phyloP scores from a whole-genome alignment of 2,888 invertebrate genomes.

The Anagyrus pseudococci region DNA sequence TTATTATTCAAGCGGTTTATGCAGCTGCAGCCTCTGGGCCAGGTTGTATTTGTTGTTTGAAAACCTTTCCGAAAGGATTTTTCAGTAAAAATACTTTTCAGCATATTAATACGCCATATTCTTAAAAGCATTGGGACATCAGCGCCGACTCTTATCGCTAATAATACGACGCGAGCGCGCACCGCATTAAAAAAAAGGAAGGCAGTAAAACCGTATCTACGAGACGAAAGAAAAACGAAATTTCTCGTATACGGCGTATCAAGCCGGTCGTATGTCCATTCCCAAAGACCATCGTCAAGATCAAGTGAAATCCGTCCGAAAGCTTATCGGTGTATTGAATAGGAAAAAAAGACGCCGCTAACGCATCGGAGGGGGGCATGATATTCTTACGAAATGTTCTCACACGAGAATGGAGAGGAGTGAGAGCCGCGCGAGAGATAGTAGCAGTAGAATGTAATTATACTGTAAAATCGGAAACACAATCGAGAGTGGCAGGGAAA shows the following conservation, averaged over 20 bases:
- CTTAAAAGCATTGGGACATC: too few species aligned
- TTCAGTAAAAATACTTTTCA: too few species aligned
- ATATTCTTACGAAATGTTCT: neutral
- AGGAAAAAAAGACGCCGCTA: slow-evolving; percentile 16
- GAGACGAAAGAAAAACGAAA: neutral
- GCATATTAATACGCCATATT: too few species aligned
- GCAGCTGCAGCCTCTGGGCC: too few species aligned
- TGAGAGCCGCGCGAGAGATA: slow-evolving; percentile 11
- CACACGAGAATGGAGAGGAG: neutral
- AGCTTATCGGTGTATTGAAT: slow-evolving; percentile 23
- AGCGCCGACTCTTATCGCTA: neutral
- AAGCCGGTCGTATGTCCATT: too few species aligned
- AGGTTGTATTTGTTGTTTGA: too few species aligned
- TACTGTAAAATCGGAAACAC: slow-evolving; percentile 32
- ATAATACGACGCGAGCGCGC: neutral
- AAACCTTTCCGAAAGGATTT: too few species aligned
- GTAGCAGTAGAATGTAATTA: slow-evolving; percentile 31
- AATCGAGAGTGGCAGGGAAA: slow-evolving; percentile 2
- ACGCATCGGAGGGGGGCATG: too few species aligned
- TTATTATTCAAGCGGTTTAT: too few species aligned
- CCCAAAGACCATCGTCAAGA: too few species aligned
- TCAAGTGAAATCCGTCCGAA: slow-evolving; percentile 1
- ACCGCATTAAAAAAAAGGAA: neutral
- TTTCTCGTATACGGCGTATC: too few species aligned
- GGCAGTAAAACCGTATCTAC: neutral